A percentile compares a stretch with the other conserved stretches of the same genome.
Conservation (phyloP, 2,113 vertebrate genomes). For the Urocynchramus pylzowi region DNA sequence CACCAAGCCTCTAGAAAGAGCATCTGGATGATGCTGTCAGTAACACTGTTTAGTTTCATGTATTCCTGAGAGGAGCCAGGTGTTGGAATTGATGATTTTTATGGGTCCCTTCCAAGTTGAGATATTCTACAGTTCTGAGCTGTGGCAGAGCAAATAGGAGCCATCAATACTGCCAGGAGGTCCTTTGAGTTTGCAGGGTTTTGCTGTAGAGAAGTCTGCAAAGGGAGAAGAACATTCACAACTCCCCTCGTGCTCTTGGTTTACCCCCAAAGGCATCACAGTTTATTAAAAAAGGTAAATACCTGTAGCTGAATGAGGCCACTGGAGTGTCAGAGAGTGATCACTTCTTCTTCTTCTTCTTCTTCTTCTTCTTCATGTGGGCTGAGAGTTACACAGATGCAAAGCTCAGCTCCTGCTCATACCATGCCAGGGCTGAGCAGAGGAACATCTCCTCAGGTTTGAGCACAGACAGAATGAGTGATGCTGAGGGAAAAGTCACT, state of each 20-base stretch:
- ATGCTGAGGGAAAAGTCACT: background rate
- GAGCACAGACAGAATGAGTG: background rate
- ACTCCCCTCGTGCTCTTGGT: fast-evolving
- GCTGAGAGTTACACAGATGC: background rate
- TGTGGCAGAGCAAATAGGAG: background rate
- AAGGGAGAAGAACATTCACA: background rate
- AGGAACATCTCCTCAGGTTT: background rate
- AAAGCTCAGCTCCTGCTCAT: background rate
- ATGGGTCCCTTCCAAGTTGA: background rate
- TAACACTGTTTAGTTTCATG: background rate
- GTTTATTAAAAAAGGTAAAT: background rate
- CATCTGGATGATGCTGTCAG: background rate
- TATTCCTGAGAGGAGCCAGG: background rate
- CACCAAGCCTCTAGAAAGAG: background rate
- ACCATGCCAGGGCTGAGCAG: background rate
- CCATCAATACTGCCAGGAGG: fast-evolving
- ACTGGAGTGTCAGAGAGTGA: background rate
- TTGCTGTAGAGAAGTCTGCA: background rate
- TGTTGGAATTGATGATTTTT: background rate
- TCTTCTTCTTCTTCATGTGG: background rate
- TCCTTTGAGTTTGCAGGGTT: background rate
- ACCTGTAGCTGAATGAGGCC: background rate
- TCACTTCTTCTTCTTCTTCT: background rate
- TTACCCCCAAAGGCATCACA: background rate
- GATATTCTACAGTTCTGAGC: background rate